Evolutionary conservation across 2,797 vertebrate genomes (phyloP).

Genomic region (Capromys pilorides): DNA sequence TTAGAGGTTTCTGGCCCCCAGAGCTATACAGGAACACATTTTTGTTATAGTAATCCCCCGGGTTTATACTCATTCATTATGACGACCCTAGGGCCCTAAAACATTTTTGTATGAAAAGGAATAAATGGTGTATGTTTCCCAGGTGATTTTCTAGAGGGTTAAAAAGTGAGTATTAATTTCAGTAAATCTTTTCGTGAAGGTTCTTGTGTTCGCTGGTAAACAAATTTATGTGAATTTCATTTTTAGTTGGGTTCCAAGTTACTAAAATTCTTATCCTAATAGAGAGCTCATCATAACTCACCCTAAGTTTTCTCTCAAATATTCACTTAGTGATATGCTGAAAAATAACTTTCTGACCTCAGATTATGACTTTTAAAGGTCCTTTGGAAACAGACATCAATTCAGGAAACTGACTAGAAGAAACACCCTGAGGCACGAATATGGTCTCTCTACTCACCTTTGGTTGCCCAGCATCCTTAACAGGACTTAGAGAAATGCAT

Average conservation of each 20-base stretch:
- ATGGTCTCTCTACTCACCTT: background rate
- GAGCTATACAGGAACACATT: background rate
- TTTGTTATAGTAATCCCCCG: background rate
- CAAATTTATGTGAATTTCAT: constrained; percentile 24
- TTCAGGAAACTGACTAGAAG: constrained; percentile 19
- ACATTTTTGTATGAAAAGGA: background rate
- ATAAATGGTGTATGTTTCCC: background rate
- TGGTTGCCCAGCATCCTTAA: background rate
- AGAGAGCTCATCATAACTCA: constrained; percentile 19
- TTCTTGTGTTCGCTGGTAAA: constrained; percentile 6
- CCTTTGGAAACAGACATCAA: background rate
- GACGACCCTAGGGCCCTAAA: background rate
- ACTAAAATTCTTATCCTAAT: constrained; percentile 39
- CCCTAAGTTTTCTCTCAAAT: constrained; percentile 7
- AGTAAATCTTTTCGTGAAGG: constrained; percentile 43
- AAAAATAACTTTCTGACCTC: constrained; percentile 22
- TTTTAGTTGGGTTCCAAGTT: constrained; percentile 36
- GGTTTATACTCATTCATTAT: background rate
- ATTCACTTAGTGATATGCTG: background rate
- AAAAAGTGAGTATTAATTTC: constrained; percentile 36
- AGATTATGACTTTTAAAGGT: constrained; percentile 24
- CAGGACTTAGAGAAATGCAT: background rate
- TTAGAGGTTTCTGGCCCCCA: background rate
- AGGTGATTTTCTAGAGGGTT: background rate
- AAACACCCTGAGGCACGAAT: background rate